phyloP scores from a whole-genome alignment of 2,113 vertebrate species.

The Nannospalax galili region DNA sequence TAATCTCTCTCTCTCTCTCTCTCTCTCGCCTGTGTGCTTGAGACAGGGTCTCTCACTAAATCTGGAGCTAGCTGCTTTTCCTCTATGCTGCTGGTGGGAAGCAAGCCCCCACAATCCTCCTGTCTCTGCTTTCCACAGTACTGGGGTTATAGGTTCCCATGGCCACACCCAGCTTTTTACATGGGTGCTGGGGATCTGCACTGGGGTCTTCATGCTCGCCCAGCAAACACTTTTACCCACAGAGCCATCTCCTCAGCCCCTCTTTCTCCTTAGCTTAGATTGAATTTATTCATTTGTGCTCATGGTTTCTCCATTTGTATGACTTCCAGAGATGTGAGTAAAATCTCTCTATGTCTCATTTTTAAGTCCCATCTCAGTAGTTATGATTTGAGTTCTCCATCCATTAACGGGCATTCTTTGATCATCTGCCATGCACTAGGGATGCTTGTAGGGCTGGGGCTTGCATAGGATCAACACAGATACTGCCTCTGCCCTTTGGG shows the following conservation, averaged over 20 bases:
- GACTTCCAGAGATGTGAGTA: neutral
- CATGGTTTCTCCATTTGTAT: neutral
- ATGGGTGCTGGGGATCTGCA: neutral
- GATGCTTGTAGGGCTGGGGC: neutral
- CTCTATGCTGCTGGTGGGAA: neutral
- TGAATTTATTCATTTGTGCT: neutral
- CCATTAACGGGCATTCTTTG: neutral
- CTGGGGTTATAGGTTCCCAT: neutral
- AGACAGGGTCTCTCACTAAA: neutral
- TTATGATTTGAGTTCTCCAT: neutral
- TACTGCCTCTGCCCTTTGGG: rapidly evolving
- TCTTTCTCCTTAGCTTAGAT: neutral
- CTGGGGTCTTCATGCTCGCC: too few relatives aligned
- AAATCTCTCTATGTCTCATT: neutral
- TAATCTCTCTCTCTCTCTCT: neutral
- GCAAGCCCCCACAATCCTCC: neutral
- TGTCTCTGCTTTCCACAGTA: too few relatives aligned
- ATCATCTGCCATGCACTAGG: neutral
- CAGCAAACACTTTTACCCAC: neutral
- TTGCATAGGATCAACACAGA: neutral
- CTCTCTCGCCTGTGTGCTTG: neutral
- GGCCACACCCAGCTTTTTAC: neutral
- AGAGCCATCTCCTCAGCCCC: neutral
- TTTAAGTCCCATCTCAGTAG: neutral
- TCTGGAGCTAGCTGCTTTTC: neutral